These are phyloP conservation scores for Alcis repandata DNA, from an alignment of 2,888 invertebrate genomes.

Conservation along the genomic window DNA sequence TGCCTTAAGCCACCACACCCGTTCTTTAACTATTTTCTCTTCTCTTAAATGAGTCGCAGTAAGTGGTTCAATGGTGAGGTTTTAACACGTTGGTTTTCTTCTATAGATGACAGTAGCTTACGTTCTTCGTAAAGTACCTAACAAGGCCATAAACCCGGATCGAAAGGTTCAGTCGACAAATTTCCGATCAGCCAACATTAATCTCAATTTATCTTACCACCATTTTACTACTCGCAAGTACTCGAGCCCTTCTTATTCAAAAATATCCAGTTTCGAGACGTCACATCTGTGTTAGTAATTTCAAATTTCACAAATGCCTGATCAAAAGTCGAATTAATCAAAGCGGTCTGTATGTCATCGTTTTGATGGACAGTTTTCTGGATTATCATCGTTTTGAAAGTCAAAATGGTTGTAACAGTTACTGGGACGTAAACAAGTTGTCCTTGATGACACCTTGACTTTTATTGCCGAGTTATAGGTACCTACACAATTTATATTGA, in stretches of 20 bases:
- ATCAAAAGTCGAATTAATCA: slow-evolving; percentile 12
- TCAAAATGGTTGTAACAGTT: slow-evolving; percentile 65
- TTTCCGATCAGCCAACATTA: no score
- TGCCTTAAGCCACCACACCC: no score
- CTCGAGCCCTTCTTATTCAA: neutral
- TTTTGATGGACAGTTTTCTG: slow-evolving; percentile 56
- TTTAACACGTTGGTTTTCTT: no score
- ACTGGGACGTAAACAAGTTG: slow-evolving; percentile 73
- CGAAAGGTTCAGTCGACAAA: no score
- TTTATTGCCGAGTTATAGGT: slow-evolving; percentile 19
- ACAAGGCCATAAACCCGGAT: no score
- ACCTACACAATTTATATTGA: no score
- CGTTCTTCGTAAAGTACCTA: no score
- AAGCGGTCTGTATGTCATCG: slow-evolving; percentile 7
- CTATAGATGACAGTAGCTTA: no score
- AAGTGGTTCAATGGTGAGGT: no score
- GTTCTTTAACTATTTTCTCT: no score
- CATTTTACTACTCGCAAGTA: neutral
- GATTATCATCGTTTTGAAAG: slow-evolving; percentile 75
- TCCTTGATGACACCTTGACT: slow-evolving; percentile 71
- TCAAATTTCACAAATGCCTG: slow-evolving; percentile 9
- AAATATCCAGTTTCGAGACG: slow-evolving; percentile 28
- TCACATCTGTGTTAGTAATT: slow-evolving; percentile 8
- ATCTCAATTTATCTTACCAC: no score
- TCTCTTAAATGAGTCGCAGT: no score